Conservation (phyloP, 2,113 vertebrate species). For the Festucalex cinctus region DNA sequence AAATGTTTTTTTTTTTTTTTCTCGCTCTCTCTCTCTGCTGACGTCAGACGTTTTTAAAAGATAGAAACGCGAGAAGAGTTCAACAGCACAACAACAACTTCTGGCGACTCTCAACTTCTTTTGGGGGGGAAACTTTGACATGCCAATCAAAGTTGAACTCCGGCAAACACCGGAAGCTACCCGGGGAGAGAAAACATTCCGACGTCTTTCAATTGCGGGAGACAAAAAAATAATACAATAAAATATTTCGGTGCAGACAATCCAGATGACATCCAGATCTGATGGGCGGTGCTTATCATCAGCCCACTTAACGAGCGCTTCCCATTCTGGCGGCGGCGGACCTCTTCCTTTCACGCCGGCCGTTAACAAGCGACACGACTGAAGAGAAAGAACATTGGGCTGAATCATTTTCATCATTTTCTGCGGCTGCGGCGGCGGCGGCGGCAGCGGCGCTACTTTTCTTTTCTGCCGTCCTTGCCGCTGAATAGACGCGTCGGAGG, state of each 20-base stretch:
- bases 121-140: background rate
- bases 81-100: background rate
- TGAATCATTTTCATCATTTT: background rate
- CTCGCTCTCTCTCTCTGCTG: background rate
- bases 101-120: background rate
- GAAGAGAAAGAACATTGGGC: background rate
- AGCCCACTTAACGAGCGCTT: background rate
- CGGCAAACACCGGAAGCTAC: background rate
- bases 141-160: background rate
- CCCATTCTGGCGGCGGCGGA: background rate
- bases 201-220: background rate
- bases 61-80: background rate
- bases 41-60: background rate
- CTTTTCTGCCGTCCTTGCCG: background rate
- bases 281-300: too few species aligned
- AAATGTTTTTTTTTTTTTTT: background rate
- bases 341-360: background rate
- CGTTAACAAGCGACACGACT: background rate
- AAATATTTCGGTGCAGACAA: too few species aligned
- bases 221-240: too few species aligned
- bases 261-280: too few species aligned
- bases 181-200: background rate
- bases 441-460: background rate
- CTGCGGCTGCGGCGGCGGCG: background rate
- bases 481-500: constrained; percentile 9